Evolutionary conservation across 2,113 vertebrate species (phyloP).

Genomic region (Phrynocephalus versicolor): DNA sequence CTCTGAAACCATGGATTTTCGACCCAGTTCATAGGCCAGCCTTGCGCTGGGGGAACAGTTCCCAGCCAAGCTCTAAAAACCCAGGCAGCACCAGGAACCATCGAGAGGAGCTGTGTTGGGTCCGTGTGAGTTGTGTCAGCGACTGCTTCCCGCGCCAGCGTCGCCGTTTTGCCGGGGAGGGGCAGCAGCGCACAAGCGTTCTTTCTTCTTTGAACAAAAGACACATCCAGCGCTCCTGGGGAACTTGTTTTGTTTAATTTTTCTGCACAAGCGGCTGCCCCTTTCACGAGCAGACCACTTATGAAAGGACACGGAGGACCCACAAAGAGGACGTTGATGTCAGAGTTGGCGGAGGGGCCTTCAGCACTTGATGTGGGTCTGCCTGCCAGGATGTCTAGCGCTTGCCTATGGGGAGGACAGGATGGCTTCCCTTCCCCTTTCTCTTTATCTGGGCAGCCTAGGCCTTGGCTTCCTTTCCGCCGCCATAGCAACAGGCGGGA

Average conservation of each 20-base stretch:
- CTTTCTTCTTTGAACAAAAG: background rate
- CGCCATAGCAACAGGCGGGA: slow-evolving; percentile 37
- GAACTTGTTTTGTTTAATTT: rapidly evolving
- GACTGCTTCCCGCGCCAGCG: background rate
- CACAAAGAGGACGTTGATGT: background rate
- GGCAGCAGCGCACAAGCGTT: background rate
- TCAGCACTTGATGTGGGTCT: background rate
- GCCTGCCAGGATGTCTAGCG: background rate
- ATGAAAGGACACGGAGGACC: background rate
- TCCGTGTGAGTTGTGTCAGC: rapidly evolving
- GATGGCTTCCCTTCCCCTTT: no score
- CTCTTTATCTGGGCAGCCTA: background rate
- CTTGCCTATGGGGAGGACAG: background rate
- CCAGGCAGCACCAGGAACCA: background rate
- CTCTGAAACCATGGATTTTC: background rate
- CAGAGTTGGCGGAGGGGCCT: background rate
- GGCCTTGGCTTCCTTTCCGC: background rate
- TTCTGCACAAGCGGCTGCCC: background rate
- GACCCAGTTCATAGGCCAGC: background rate
- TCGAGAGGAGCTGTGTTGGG: background rate
- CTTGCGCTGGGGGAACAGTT: background rate
- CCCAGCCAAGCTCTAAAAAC: background rate
- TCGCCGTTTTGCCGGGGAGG: rapidly evolving
- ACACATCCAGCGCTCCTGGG: background rate
- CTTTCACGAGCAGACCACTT: background rate